Base-by-base conservation (phyloP, 2,113 vertebrate species). In the Chrysochloris asiatica region DNA sequence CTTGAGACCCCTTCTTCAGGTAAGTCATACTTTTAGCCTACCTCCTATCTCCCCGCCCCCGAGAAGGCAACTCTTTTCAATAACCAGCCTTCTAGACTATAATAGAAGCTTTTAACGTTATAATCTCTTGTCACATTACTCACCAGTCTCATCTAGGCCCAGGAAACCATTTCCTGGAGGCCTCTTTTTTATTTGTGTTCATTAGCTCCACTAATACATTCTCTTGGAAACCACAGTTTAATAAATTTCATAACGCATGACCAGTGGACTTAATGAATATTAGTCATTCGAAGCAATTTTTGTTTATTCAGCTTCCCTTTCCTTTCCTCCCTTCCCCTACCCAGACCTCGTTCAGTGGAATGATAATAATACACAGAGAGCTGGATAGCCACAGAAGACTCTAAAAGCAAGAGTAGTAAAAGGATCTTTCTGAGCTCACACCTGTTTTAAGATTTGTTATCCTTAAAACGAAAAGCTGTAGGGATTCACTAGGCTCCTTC, bases 381-480 rank as follows among this genome's bases (percentile, higher is more conserved):
- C 79, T 0, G 91, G 86, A 95, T 84, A 92, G 94, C 95, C 95
- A 85, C 97, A 94, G 93, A 97, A 94, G 88, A 81, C 93, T 94
- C 71, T 89, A 56, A 94, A 96, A 96, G 96, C 94, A 93, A 95
- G 95, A 94, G 96, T 95, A 96, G 96, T 95, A 96, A 96, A 96
- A 96, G 95, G 96, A 97, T 98, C 98, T 98, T 98, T 97, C 98
- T 97, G 96, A 98, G 96, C 97, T 98, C 97, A 98, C 99, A 99
- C 99, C 99, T 99, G 99, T 98, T 99, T 98, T 98, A 98, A 98
- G 98, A 98, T 98, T 98, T 98, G 98, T 97, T 98, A 99, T 98
- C 98, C 98, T 98, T 98, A 98, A 98, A 97, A 98, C 98, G 97
- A 96, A 96, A 97, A 98, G 98, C 98, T 98, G 98, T 96, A 97